A percentile compares a stretch with the other conserved stretches of the same genome.
Conservation (phyloP, 2,113 vertebrate species). For the cattle (Bos taurus) region ARS-UCD2.0 NC_037349.1:31597501-31598000, state of each 20-base stretch:
- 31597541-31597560: not conserved
- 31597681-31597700: not conserved
- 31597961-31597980: not conserved
- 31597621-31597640: not conserved
- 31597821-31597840: not conserved
- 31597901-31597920: not conserved
- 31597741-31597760: not conserved
- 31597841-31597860: not conserved
- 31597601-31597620: not conserved
- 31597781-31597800: not conserved
- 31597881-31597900: not conserved
- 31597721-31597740: not conserved
- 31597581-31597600: not conserved
- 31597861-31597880: not conserved
- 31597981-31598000: not conserved
- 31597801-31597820: not conserved
- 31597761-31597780: not conserved
- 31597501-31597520: not conserved
- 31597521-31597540: not conserved
- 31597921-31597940: not conserved
- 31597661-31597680: not conserved
- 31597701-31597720: not conserved
- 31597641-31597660: not conserved
- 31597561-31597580: not conserved
- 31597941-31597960: not conserved